Evolutionary conservation across 1,140 invertebrate genomes (phyloP).

Genomic region (Amphibalanus amphitrite): DNA sequence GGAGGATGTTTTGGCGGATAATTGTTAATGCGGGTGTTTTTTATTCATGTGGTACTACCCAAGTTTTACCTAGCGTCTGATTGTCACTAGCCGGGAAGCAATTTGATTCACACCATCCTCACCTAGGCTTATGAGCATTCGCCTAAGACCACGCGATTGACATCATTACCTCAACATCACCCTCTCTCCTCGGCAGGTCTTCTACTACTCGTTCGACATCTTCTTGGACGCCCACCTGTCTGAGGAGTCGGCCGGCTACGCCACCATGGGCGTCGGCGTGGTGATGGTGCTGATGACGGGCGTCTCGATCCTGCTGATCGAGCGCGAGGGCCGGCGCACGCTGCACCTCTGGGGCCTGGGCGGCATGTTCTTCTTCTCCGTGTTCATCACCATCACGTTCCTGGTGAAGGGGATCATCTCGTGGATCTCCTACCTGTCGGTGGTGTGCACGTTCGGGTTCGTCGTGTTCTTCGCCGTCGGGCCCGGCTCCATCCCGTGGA

Average conservation of each 20-base stretch:
- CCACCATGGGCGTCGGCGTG: conserved; percentile 84
- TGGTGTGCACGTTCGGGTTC: conserved; percentile 80
- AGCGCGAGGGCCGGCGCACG: conserved; percentile 77
- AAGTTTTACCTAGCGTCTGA: background rate
- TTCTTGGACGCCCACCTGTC: conserved; percentile 75
- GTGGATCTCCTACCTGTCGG: conserved; percentile 91
- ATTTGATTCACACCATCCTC: too few relatives aligned
- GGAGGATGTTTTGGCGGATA: too few relatives aligned
- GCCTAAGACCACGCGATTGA: too few relatives aligned
- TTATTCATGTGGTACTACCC: background rate
- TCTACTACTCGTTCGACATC: conserved; percentile 88
- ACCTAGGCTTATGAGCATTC: too few relatives aligned
- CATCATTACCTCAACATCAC: conserved; percentile 6
- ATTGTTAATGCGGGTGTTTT: too few relatives aligned
- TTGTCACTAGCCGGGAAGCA: too few relatives aligned
- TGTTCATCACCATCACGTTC: conserved; percentile 91
- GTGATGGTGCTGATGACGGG: conserved; percentile 96
- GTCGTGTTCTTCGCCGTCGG: conserved; percentile 95
- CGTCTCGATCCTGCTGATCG: conserved; percentile 90
- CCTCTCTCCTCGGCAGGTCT: conserved; percentile 45
- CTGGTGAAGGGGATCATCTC: conserved; percentile 92
- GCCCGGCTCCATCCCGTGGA: conserved; percentile 93
- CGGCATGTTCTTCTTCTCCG: conserved; percentile 94
- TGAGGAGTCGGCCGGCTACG: conserved; percentile 37
- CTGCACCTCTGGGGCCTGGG: conserved; percentile 87